phyloP scores from a whole-genome alignment of 2,113 vertebrate species.

The Lates calcarifer region DNA sequence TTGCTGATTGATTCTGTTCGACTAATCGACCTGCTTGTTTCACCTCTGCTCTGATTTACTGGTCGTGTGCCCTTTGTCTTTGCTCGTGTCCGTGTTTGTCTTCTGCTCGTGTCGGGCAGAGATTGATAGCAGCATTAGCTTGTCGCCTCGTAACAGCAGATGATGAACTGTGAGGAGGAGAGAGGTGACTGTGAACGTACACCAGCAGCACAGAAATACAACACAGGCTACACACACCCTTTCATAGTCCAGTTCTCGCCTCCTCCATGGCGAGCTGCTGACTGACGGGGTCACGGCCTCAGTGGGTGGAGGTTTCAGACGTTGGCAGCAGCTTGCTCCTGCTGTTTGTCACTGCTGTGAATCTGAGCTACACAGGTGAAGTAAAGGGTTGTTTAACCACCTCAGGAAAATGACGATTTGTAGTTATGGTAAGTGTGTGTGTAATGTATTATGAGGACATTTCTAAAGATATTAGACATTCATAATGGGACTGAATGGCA shows the following conservation, averaged over 20 bases:
- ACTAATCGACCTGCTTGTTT: background rate
- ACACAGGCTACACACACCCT: background rate
- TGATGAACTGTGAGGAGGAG: conserved; percentile 8
- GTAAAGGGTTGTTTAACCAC: background rate
- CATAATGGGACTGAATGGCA: conserved; percentile 29
- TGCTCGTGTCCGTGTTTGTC: background rate
- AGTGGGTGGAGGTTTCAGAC: conserved; percentile 6
- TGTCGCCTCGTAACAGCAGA: conserved; percentile 3
- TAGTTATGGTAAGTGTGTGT: conserved; percentile 20
- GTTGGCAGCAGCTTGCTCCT: conserved; percentile 22
- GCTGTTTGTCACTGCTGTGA: conserved; percentile 7
- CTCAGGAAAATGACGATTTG: background rate
- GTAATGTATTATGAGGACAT: background rate
- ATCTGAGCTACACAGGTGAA: conserved; percentile 3
- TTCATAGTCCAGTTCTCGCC: background rate
- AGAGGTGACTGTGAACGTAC: background rate
- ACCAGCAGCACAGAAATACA: conserved; percentile 10
- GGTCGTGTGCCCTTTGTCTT: conserved; percentile 7
- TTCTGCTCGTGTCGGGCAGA: background rate
- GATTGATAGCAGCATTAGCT: background rate
- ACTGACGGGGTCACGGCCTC: conserved; percentile 32
- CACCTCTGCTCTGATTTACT: background rate
- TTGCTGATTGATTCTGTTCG: background rate
- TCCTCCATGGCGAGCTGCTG: background rate
- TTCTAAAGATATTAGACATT: conserved; percentile 22